Evolutionary conservation across 2,797 vertebrate genomes (phyloP).

Genomic region (Periophthalmus magnuspinnatus): DNA sequence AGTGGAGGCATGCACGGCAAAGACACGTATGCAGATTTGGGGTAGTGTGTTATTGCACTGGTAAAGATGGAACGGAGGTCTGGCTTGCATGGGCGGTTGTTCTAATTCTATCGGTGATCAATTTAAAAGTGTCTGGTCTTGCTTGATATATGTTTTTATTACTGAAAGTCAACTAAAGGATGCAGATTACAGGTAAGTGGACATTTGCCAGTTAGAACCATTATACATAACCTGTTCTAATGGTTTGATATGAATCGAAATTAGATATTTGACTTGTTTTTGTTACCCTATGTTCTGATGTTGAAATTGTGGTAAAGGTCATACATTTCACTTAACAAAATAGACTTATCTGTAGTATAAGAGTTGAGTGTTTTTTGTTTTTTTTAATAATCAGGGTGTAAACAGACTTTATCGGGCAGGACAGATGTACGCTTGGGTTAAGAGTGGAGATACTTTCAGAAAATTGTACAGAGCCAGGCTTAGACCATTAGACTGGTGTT

Average conservation of each 20-base stretch:
- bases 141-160: neutral
- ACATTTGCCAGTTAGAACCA: neutral
- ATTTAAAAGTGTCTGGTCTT: neutral
- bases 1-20: slow-evolving; percentile 37
- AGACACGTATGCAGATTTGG: slow-evolving; percentile 19
- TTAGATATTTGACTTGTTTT: neutral
- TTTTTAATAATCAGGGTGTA: no score
- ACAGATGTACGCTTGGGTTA: no score
- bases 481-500: no score
- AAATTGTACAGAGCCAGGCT: no score
- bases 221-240: neutral
- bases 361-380: no score
- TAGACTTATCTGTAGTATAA: no score
- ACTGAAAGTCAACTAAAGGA: neutral
- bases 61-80: neutral
- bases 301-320: neutral
- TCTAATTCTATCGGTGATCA: neutral
- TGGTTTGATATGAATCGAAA: neutral
- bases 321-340: no score
- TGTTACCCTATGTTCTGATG: neutral
- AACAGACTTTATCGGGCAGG: neutral
- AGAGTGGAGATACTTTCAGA: no score
- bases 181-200: neutral
- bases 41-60: neutral
- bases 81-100: neutral